Conservation (phyloP, 1,140 invertebrate genomes). For the Bradysia coprophila region DNA sequence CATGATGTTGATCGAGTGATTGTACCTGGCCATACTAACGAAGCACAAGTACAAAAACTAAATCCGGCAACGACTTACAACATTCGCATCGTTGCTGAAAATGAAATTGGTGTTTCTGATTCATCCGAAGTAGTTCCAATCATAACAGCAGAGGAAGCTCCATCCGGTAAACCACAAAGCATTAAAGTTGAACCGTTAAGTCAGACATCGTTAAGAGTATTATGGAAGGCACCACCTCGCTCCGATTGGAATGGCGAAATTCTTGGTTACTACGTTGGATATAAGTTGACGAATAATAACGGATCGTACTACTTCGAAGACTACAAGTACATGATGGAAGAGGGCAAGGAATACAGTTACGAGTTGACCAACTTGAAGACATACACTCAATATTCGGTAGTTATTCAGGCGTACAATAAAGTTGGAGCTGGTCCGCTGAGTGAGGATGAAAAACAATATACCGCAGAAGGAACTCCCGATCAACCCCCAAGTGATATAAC, state of each 20-base stretch:
- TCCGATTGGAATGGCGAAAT: slow-evolving; percentile 90
- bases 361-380: slow-evolving; percentile 69
- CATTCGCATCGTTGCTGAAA: slow-evolving; percentile 82
- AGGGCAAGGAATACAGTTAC: slow-evolving; percentile 73
- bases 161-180: slow-evolving; percentile 60
- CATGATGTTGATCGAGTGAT: slow-evolving; percentile 66
- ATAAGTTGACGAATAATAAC: slow-evolving; percentile 72
- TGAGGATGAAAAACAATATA: slow-evolving; percentile 74
- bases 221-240: slow-evolving; percentile 80
- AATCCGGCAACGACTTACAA: slow-evolving; percentile 85
- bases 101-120: slow-evolving; percentile 80
- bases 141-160: slow-evolving; percentile 88
- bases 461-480: slow-evolving; percentile 82
- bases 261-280: slow-evolving; percentile 76
- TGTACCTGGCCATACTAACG: slow-evolving; percentile 67
- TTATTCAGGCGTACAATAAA: slow-evolving; percentile 90
- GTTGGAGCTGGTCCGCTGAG: slow-evolving; percentile 82
- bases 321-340: slow-evolving; percentile 79
- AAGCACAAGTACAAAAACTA: slow-evolving; percentile 74
- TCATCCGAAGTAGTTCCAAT: slow-evolving; percentile 84
- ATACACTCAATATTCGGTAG: slow-evolving; percentile 87
- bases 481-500: slow-evolving; percentile 81
- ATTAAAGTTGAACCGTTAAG: slow-evolving; percentile 81
- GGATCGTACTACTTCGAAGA: slow-evolving; percentile 84
- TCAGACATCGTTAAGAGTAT: slow-evolving; percentile 78